Evolutionary conservation across 2,113 vertebrate species (phyloP), one percentile per base, ranked within the genome.

Genomic region (Tylochromis polylepis): DNA sequence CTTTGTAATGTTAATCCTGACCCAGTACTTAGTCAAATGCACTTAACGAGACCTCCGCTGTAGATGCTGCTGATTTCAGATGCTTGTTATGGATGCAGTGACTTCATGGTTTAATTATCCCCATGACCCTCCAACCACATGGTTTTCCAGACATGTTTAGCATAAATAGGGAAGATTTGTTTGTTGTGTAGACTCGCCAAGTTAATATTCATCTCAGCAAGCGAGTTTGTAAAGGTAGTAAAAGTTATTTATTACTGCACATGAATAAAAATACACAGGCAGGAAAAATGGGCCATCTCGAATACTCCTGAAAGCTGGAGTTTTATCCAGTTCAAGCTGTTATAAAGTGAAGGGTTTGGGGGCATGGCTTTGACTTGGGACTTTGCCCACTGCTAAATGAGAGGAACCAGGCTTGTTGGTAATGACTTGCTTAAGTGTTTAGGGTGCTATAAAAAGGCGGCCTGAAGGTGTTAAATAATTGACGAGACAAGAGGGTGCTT

Each of bases 371-470:
- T 82, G 58, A 72, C 85, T 62, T 85, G 77, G 92, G 90, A 93
- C 94, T 93, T 90, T 93, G 87, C 55, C 80, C 31, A 38, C 70
- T 41, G 41, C 22, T 60, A 18, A 59, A 57, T 22, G 56, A 81
- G 81, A 77, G 57, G 70, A 86, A 80, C 15, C 20, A 8, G 62
- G 20, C 5, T 55, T 12, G 57, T 11, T 56, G 5, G 75, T 41
- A 43, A 9, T n/a, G 22, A 24, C 78, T 89, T 4, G 11, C 91
- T 86, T 82, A 92, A 88, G 84, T 83, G 82, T 83, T 81, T 70
- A n/a, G 34, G 72, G 84, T 84, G 79, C 87, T 81, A 92, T 93
- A 94, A 90, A 90, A 55, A 22, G 11, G 5, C 15, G 31, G 6
- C 38, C 60, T 78, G 36, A 31, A 77, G 70, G 46, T 31, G 70